phyloP scores from a whole-genome alignment of 2,113 vertebrate genomes.

The Promerops cafer region DNA sequence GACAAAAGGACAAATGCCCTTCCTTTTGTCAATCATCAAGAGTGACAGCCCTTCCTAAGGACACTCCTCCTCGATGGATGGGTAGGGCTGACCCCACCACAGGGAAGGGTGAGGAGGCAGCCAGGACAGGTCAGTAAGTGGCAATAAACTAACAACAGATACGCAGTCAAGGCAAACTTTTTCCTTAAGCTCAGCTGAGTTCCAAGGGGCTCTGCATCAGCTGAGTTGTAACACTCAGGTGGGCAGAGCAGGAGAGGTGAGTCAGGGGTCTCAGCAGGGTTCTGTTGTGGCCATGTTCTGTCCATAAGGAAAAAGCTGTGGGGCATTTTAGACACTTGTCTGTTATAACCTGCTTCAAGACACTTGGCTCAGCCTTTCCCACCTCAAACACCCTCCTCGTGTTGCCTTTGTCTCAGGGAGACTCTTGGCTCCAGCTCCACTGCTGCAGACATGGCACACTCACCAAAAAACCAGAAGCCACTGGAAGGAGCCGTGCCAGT shows the following conservation, averaged over 20 bases:
- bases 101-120: not conserved
- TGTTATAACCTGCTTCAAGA: not conserved
- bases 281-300: not conserved
- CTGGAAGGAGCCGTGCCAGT: not conserved
- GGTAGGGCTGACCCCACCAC: not conserved
- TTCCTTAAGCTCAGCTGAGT: not conserved
- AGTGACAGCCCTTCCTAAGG: slow-evolving; percentile 14
- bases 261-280: not conserved
- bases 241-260: not conserved
- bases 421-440: not conserved
- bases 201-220: not conserved
- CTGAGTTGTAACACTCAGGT: not conserved
- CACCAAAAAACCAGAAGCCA: not conserved
- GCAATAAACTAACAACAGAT: not conserved
- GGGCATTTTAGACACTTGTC: not conserved
- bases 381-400: not conserved
- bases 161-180: not conserved
- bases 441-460: rapidly evolving
- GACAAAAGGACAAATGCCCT: slow-evolving; percentile 53
- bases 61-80: not conserved
- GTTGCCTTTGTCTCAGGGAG: not conserved
- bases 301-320: rapidly evolving
- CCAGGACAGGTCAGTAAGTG: not conserved
- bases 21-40: slow-evolving; percentile 46
- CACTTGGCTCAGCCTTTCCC: not conserved